Evolutionary conservation across 1,140 invertebrate species (phyloP).

Genomic region (Hylaeus anthracinus): DNA sequence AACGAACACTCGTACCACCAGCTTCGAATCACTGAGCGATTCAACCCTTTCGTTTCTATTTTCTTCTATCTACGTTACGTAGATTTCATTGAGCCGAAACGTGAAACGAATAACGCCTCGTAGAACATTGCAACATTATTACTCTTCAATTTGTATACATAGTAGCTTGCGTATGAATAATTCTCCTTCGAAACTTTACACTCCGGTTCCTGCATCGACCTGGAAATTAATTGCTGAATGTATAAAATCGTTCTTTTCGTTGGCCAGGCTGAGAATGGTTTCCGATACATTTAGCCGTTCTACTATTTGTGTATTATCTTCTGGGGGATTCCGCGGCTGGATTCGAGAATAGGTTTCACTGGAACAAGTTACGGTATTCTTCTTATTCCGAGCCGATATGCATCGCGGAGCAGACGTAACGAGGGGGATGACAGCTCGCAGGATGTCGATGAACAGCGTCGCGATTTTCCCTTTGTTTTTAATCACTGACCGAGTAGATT

Average conservation of each 20-base stretch:
- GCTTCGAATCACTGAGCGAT: too few species aligned
- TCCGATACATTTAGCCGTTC: too few species aligned
- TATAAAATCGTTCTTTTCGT: not conserved
- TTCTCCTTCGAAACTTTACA: not conserved
- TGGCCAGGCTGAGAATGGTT: not conserved
- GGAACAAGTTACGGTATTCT: conserved; percentile 34
- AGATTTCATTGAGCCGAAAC: too few species aligned
- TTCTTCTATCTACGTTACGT: too few species aligned
- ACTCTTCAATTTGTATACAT: too few species aligned
- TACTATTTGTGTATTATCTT: conserved; percentile 1
- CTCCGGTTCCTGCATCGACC: not conserved
- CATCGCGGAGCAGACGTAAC: conserved; percentile 15
- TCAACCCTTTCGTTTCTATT: too few species aligned
- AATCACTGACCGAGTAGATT: conserved; percentile 58
- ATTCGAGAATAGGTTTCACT: conserved; percentile 30
- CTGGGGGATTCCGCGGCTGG: not conserved
- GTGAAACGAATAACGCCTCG: too few species aligned
- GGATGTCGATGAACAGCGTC: conserved; percentile 44
- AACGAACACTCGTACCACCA: too few species aligned
- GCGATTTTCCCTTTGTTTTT: conserved; percentile 57
- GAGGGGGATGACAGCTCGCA: conserved; percentile 22
- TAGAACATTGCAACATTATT: too few species aligned
- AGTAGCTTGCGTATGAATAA: not conserved
- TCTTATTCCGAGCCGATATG: conserved; percentile 19
- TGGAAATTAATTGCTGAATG: not conserved